A percentile compares a stretch with the other conserved stretches of the same genome.
Conservation (phyloP, 2,113 vertebrate genomes). For the Nibea albiflora region DNA sequence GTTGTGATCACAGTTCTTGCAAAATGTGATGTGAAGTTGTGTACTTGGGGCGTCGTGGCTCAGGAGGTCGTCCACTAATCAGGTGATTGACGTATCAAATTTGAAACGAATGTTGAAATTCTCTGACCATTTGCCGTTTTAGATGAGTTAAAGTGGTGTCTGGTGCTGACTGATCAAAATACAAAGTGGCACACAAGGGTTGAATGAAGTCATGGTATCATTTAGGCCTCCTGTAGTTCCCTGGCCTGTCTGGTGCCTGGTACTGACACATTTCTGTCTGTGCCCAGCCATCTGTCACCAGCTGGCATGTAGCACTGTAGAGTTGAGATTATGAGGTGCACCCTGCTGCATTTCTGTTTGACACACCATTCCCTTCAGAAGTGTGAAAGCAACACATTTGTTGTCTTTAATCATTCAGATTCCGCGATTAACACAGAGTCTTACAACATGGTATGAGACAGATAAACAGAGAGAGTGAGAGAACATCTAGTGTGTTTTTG, state of each 20-base stretch:
- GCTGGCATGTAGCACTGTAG: not conserved
- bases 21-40: too few species aligned
- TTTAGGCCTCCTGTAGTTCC: too few species aligned
- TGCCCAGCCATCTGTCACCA: not conserved
- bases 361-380: not conserved
- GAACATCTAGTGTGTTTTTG: not conserved
- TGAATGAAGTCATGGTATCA: not conserved
- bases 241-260: not conserved
- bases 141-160: not conserved
- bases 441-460: constrained; percentile 16
- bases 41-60: too few species aligned
- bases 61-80: too few species aligned
- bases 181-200: not conserved
- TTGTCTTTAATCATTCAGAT: constrained; percentile 23
- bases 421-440: constrained; percentile 7
- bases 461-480: not conserved
- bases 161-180: not conserved
- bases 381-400: not conserved
- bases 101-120: too few species aligned
- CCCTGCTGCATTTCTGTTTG: constrained; percentile 2
- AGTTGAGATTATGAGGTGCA: not conserved
- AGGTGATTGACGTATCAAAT: too few species aligned
- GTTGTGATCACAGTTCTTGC: too few species aligned
- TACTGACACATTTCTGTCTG: not conserved
- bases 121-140: too few species aligned